These are phyloP conservation scores for Siderastrea radians DNA, from an alignment of 92 coral and sea anemone genomes.

Conservation along the genomic window DNA sequence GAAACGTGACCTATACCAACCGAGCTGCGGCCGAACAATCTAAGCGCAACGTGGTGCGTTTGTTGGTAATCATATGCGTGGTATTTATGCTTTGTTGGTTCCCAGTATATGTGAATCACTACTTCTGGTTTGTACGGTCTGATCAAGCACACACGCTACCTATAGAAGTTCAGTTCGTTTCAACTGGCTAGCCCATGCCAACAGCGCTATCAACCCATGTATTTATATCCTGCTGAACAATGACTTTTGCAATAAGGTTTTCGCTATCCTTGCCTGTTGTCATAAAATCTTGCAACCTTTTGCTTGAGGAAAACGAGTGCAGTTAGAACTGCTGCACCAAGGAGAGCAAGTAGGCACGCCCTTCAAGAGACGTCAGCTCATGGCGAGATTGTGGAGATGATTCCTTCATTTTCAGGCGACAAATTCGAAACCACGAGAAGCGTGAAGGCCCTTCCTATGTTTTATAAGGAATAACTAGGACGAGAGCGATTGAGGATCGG, in stretches of 20 bases:
- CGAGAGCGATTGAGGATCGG: too few species aligned
- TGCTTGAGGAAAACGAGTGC: background rate
- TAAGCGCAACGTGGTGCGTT: conserved; percentile 34
- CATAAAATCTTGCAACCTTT: too few species aligned
- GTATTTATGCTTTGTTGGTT: conserved; percentile 67
- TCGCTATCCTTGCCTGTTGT: background rate
- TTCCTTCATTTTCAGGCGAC: too few species aligned
- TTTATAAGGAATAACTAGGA: too few species aligned
- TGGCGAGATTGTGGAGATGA: too few species aligned
- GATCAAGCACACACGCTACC: background rate
- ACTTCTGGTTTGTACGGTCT: conserved; percentile 17
- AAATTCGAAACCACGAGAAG: too few species aligned
- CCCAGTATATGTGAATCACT: conserved; percentile 54
- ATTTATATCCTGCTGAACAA: conserved; percentile 46
- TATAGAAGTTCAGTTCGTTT: background rate
- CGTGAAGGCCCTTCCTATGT: too few species aligned
- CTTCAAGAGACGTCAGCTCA: background rate
- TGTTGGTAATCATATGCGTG: conserved; percentile 35
- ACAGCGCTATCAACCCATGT: conserved; percentile 66
- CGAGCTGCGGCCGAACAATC: conserved; percentile 30
- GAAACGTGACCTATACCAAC: conserved; percentile 51
- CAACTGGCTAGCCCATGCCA: conserved; percentile 52
- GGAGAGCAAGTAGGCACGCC: background rate
- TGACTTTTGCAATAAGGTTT: conserved; percentile 26
- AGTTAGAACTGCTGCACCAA: background rate